Evolutionary conservation across 2,113 vertebrate genomes (phyloP).

Genomic region (Odocoileus virginianus): DNA sequence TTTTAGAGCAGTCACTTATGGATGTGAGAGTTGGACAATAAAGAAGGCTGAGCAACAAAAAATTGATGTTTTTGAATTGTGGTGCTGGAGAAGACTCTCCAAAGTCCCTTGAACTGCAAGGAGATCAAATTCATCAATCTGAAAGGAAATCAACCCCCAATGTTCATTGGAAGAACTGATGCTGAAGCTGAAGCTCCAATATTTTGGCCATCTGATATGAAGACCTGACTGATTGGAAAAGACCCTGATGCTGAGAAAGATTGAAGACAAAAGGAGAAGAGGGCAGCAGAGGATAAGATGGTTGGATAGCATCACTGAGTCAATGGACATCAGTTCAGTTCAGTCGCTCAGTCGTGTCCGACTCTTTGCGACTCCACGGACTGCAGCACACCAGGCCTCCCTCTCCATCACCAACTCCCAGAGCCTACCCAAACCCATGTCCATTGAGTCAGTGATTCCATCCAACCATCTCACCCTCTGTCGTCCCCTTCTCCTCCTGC

Average conservation of each 20-base stretch:
- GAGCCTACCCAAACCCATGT: background rate
- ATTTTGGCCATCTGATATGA: background rate
- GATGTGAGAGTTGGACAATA: background rate
- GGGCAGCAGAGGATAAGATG: background rate
- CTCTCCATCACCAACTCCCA: background rate
- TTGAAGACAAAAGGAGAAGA: background rate
- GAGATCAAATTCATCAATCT: background rate
- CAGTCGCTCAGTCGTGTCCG: accelerated
- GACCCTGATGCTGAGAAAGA: background rate
- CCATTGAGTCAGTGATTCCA: background rate
- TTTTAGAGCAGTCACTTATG: background rate
- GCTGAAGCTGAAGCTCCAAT: background rate
- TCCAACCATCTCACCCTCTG: background rate
- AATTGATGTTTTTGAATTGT: background rate
- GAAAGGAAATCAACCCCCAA: background rate
- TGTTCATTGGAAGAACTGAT: background rate
- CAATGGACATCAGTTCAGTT: background rate
- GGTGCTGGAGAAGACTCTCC: background rate
- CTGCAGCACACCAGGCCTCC: background rate
- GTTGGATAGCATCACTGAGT: background rate
- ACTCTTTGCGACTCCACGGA: background rate
- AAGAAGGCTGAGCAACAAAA: background rate
- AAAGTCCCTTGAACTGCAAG: background rate
- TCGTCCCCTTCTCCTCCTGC: background rate
- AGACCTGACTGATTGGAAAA: background rate